Base-by-base conservation (phyloP, 35 echinoderm and acorn worm genomes). In the Patiria miniata region DNA sequence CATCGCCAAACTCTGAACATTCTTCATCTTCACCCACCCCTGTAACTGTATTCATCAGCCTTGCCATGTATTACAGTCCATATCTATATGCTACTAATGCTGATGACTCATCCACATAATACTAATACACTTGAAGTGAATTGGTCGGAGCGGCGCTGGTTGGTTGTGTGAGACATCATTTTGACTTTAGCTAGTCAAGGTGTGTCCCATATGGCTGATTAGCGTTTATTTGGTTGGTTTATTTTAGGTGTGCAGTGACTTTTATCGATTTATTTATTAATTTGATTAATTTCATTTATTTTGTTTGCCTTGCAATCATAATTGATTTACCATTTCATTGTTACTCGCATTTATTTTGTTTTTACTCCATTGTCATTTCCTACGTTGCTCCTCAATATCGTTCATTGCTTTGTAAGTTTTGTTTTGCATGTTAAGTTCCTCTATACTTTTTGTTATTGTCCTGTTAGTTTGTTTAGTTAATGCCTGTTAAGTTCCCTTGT, bases 1-100 rank as follows among this genome's bases (percentile, higher is more conserved):
- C n/a, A n/a, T n/a, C n/a, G n/a, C n/a, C n/a, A 57, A 57, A 57
- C 54, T 57, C 54, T 57, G 54, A 57, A 57, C 54, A 57, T 57
- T 57, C 54, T 57, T n/a, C 54, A 57, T 57, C 54, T 4, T 8
- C 54, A 57, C 54, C 54, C 7, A 3, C n/a, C n/a, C 3, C 3
- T n/a, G 53, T 57, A 3, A 57, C 0, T 57, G 53, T 57, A 57
- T 57, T 57, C 53, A 57, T 57, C 53, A 57, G 0, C 53, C 53
- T 1, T 4, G 4, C 53, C 0, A 57, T 57, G 53, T n/a, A 1
- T 1, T 57, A 1, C 53, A 57, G 3, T 57, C 53, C 53, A 57
- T 57, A 1, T 1, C n/a, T n/a, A 1, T 57, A n/a, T 57, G 53
- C 53, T 57, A n/a, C 53, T 57, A 1, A 57, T 1, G 53, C 53